These are phyloP conservation scores for Eurosta solidaginis DNA, from an alignment of 1,140 invertebrate genomes.

Conservation along the genomic window DNA sequence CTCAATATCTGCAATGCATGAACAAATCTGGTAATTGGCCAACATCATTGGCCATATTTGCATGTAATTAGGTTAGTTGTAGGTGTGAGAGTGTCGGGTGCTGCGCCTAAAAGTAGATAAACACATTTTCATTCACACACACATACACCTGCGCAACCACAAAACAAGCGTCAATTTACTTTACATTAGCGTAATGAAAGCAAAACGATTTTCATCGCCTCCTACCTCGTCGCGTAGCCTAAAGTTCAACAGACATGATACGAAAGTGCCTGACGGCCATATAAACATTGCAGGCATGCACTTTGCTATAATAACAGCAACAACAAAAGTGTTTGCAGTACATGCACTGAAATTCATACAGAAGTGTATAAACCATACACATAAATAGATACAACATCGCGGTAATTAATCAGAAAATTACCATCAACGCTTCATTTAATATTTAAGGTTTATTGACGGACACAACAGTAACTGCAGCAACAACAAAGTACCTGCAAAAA, in stretches of 20 bases:
- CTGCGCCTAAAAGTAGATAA: conserved; percentile 43
- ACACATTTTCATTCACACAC: conserved; percentile 25
- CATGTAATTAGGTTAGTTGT: conserved; percentile 50
- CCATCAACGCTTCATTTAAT: conserved; percentile 60
- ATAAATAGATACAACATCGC: conserved; percentile 26
- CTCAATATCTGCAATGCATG: conserved; percentile 34
- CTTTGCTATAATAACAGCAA: background rate
- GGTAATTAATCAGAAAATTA: conserved; percentile 59
- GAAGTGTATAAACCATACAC: background rate
- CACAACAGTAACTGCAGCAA: background rate
- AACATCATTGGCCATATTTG: conserved; percentile 52
- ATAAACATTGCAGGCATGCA: background rate
- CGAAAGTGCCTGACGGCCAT: background rate
- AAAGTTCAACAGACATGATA: background rate
- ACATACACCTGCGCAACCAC: background rate
- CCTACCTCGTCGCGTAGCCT: background rate
- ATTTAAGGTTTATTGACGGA: conserved; percentile 53
- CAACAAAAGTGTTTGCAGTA: background rate
- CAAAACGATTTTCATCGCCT: background rate
- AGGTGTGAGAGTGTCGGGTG: conserved; percentile 12
- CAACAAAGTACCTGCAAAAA: background rate
- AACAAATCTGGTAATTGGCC: conserved; percentile 48
- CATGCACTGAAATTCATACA: background rate
- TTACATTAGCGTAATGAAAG: background rate
- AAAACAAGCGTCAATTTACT: conserved; percentile 25